Evolutionary conservation across 2,797 vertebrate genomes (phyloP), one percentile per base, ranked within the genome.

Genomic region (Pteropus rufus): DNA sequence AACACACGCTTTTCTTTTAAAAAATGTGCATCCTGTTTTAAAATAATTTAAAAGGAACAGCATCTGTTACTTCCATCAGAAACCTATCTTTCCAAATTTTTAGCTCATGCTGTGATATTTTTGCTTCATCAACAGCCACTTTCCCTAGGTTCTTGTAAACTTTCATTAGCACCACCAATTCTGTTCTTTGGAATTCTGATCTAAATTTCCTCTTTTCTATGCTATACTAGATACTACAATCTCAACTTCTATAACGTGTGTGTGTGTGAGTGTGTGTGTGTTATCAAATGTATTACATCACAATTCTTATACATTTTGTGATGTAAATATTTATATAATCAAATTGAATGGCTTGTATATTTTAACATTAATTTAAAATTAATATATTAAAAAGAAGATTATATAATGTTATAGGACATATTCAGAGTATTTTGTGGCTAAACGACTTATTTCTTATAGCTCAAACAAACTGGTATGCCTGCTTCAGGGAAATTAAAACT

Each of bases 21-120:
- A 95, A 95, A 96, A 70, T 95, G 62, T 89, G 65, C 87, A 91
- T 83, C 41, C 54, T 64, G 89, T 93, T 96, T 97, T 97, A 92
- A 97, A 98, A 96, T 95, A 83, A 97, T 97, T 97, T 96, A 79
- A 93, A 96, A 96, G 88, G 95, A 97, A 96, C 39, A 97, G 92
- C 95, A 95, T 89, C 92, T 97, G 95, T 89, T 97, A 89, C 95
- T 95, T 95, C 94, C 77, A 75, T 95, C 92, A 94, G 91, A 96
- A 97, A 93, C 12, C 69, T 85, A 92, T 97, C 77, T 73, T 92
- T 97, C 81, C 93, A 96, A 95, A 96, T 97, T 96, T 91, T 87
- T 77, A 89, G 67, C 31, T 91, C 85, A 92, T 7, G 56, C 85
- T 84, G 62, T 87, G 89, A 89, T 69, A 85, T 46, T 79, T 93